Base-by-base conservation (phyloP, 2,797 vertebrate species). In the Pristis pectinata region DNA sequence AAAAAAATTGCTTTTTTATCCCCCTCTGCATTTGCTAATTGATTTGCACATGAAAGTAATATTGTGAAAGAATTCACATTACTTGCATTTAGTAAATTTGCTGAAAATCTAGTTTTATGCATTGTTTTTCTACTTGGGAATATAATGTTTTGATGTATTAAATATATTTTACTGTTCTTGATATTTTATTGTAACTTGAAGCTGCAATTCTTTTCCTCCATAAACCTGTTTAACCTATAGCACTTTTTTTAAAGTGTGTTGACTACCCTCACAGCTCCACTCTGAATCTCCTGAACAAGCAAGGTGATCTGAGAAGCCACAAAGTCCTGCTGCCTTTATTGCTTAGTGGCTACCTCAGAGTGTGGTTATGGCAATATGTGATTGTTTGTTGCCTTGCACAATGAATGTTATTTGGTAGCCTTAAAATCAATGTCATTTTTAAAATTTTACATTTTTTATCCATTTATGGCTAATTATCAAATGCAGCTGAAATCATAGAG, bases 171-270 rank as follows among this genome's bases (percentile, higher is more conserved):
- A 61, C 41, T 93, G 67, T 4, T 93, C 53, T 34, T 34, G 53
- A 44, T 74, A 49, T 44, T 94, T 74, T 94, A 74, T 76, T 76
- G 67, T 94, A 67, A 91, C 87, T 61, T 91, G 17, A 91, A 91
- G 59, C 70, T 94, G 70, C 30, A 94, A 67, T 74, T 6, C 30
- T 76, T 30, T 72, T 53, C 30, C 92, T 94, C 44, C 41, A 22
- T 53, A 72, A 94, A 74, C 64, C 70, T 53, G 70, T 74, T 24
- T n/a, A 93, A 94, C 44, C 30, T 74, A 1, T 41, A n/a, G 1
- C 9, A 61, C 24, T 44, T 92, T 22, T 64, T 24, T 92, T 37
- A 34, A 67, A 44, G 24, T 9, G n/a, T 72, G 0, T 74, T 93
- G 22, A 74, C 27, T 93, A 4, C 70, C 59, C 10, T 19, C 87